Percentiles rank a stretch among this genome's conserved stretches.
phyloP scores from a whole-genome alignment of 2,113 vertebrate species.

The Chlorodrepanis virens region DNA sequence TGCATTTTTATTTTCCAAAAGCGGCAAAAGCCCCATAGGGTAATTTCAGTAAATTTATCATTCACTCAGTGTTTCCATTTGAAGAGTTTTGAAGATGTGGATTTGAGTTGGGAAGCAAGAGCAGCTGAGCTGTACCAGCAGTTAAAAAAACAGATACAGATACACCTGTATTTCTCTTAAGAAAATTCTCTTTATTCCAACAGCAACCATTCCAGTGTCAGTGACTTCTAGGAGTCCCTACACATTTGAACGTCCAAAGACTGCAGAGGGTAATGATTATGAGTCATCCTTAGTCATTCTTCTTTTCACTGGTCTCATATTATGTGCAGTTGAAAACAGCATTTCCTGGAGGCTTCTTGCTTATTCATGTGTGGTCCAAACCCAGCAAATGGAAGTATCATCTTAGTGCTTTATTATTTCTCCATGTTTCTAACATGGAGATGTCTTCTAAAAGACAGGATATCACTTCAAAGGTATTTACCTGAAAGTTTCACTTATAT shows the following conservation, averaged over 20 bases:
- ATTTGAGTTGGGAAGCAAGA: not conserved
- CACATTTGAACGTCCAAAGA: not conserved
- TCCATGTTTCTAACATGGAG: not conserved
- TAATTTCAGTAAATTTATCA: not conserved
- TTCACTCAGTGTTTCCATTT: not conserved
- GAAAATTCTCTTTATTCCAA: slow-evolving; percentile 37
- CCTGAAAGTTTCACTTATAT: not conserved
- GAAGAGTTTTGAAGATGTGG: not conserved
- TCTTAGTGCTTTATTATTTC: not conserved
- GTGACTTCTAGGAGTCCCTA: slow-evolving; percentile 19
- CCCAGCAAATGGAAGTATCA: not conserved
- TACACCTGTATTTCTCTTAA: not conserved
- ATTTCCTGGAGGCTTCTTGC: not conserved
- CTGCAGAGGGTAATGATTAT: slow-evolving; percentile 46
- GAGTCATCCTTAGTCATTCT: not conserved
- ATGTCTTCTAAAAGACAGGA: not conserved
- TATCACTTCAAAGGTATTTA: not conserved
- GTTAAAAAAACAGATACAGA: not conserved
- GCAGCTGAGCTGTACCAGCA: not conserved
- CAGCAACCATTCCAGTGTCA: not conserved
- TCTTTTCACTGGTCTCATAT: not conserved
- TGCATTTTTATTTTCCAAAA: not conserved
- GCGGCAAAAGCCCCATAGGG: not conserved
- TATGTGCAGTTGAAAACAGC: not conserved
- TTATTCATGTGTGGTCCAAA: not conserved